phyloP scores from a whole-genome alignment of 2,888 invertebrate species.

The Rotaria socialis region DNA sequence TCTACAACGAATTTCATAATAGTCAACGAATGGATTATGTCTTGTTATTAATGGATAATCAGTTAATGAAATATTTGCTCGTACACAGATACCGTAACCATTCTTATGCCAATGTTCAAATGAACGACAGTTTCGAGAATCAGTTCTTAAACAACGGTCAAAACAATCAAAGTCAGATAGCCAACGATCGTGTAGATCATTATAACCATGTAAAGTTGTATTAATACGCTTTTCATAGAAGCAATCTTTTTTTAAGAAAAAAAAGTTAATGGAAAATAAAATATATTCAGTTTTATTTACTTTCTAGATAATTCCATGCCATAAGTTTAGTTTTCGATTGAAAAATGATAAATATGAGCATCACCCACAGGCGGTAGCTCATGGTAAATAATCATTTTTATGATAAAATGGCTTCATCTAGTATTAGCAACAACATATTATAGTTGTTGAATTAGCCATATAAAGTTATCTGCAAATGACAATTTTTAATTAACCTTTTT shows the following conservation, averaged over 20 bases:
- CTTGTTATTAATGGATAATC: not conserved
- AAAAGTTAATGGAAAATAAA: not conserved
- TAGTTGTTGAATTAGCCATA: not conserved
- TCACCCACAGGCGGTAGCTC: constrained; percentile 23
- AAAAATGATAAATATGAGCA: constrained; percentile 14
- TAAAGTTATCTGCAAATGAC: not conserved
- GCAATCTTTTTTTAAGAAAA: not conserved
- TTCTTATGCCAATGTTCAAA: not conserved
- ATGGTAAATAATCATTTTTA: constrained; percentile 22
- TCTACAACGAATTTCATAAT: constrained; percentile 31
- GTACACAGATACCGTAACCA: not conserved
- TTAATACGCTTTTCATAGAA: constrained; percentile 3
- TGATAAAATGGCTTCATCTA: constrained; percentile 7
- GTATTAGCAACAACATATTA: not conserved
- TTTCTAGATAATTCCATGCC: not conserved
- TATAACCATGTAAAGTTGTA: constrained; percentile 25
- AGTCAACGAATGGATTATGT: not conserved
- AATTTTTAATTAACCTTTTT: not conserved
- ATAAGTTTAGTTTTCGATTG: not conserved
- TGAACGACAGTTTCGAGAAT: not conserved
- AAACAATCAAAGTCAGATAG: not conserved
- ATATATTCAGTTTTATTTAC: not conserved
- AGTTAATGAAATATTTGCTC: not conserved
- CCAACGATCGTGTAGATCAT: not conserved
- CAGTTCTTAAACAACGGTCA: not conserved